Evolutionary conservation across 2,113 vertebrate genomes (phyloP), one percentile per base, ranked within the genome.

Genomic region (Xenopus borealis): DNA sequence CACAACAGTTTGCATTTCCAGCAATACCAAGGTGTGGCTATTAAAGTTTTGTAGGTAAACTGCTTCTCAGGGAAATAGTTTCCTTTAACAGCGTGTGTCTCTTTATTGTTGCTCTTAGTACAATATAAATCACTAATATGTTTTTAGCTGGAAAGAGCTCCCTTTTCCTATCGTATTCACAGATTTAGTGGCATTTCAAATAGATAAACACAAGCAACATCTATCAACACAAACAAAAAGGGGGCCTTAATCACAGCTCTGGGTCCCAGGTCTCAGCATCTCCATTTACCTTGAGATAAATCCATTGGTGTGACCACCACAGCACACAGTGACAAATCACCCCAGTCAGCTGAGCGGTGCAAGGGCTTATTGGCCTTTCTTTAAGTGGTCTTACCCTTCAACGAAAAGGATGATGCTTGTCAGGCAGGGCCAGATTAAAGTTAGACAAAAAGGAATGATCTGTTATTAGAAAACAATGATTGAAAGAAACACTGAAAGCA

Each of bases 251-350:
- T 99, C 96, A 99, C 95, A 96, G 93, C 87, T 91, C 91, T 81
- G 78, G 91, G 92, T 91, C 89, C 91, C 79, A 85, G 91, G 87
- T 84, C 91, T 94, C 94, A 94, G 94, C 93, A 96, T 98, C 96
- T 99, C 97, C 97, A 98, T 99, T 99, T 98, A 98, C 96, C 96
- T 97, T 96, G 94, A 97, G 96, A 98, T 98, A 96, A 97, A 98
- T 98, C 94, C 95, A 97, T 98, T 91, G 93, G 91, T 93, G 93
- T 96, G 96, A 93, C 96, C 96, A 95, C 91, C 93, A 89, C 88
- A 80, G 84, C 87, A 81, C 86, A 81, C 85, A 84, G 94, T 98
- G 96, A 99, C 96, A 98, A 98, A 99, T 99, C 95, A 98, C 97
- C 96, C 87, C 85, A 92, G 95, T 96, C 91, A 94, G 94, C 89